Conservation (phyloP, 2,888 invertebrate species). For the Isotomurus palustris region DNA sequence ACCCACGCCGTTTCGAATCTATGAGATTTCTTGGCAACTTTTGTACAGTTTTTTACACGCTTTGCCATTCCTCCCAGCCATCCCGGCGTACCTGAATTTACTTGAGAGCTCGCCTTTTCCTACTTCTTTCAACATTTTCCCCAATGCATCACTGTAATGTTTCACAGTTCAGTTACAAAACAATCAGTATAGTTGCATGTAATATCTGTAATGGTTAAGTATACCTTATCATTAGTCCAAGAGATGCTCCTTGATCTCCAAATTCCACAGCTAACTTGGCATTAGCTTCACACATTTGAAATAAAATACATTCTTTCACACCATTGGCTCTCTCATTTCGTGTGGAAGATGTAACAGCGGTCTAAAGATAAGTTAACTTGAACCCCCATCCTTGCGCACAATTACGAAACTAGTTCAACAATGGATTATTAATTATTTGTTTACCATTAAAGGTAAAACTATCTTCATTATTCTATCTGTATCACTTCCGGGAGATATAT, state of each 20-base stretch:
- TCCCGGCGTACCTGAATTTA: conserved; percentile 1
- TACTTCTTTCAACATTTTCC: neutral
- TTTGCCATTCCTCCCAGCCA: conserved; percentile 6
- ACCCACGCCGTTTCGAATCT: too few species aligned
- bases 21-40: too few species aligned
- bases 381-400: too few species aligned
- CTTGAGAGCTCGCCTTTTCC: neutral
- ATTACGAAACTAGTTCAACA: too few species aligned
- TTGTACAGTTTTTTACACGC: conserved; percentile 4
- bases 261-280: neutral
- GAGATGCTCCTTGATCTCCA: neutral
- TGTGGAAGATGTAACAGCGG: too few species aligned
- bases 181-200: neutral
- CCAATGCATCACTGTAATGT: neutral
- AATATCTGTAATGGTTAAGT: neutral
- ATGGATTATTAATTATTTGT: neutral
- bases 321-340: too few species aligned
- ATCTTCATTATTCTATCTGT: neutral
- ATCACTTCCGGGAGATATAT: neutral
- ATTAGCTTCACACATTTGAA: conserved; percentile 6
- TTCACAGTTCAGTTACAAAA: neutral
- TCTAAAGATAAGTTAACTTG: too few species aligned
- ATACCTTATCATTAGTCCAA: conserved; percentile 6
- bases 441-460: neutral
- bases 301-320: neutral